Base-by-base conservation (phyloP, 2,888 invertebrate species). In the Eubasilissa splendida region DNA sequence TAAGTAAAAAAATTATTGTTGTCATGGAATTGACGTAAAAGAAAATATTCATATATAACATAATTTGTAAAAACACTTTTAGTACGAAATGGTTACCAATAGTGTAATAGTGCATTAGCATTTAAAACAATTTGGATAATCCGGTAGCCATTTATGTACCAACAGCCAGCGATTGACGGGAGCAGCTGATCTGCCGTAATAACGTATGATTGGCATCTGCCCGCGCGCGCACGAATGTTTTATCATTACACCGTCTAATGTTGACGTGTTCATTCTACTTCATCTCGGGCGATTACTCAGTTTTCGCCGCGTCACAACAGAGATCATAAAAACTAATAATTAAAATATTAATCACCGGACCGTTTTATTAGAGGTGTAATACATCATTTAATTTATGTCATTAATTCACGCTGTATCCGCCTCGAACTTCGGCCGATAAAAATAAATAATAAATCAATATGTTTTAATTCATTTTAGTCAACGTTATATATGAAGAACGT, bases 161-260 rank as follows among this genome's bases (percentile, higher is more conserved):
- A 42, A 7, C 42, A 42, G 4, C 42, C 42, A 58, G 58, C 11
- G 58, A n/a, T 58, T 58, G 58, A 58, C n/a, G 58, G 58, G 11
- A 31, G 31, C 63, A 65, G 53, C 65, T 63, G 81, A 81, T 31
- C 81, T 60, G 76, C 79, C 81, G 58, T 54, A 52, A 75, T 79
- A 79, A 79, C 79, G 76, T 76, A 82, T 79, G 82, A 82, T 82
- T 82, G 82, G 77, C 79, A 73, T 78, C 78, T 81, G 74, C 75
- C 70, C 31, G 73, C 53, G 54, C 77, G 73, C 66, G 76, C 77
- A 56, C 60, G 56, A 79, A 63, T 79, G 81, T 76, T 81, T 81
- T 79, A 81, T 71, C 76, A 76, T 79, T 58, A 66, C 54, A 42
- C 70, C 77, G 82, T 82, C 82, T 66, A 73, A 74, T 31, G 54